Evolutionary conservation across 2,888 invertebrate species (phyloP).

Genomic region (Synanthedon formicaeformis): DNA sequence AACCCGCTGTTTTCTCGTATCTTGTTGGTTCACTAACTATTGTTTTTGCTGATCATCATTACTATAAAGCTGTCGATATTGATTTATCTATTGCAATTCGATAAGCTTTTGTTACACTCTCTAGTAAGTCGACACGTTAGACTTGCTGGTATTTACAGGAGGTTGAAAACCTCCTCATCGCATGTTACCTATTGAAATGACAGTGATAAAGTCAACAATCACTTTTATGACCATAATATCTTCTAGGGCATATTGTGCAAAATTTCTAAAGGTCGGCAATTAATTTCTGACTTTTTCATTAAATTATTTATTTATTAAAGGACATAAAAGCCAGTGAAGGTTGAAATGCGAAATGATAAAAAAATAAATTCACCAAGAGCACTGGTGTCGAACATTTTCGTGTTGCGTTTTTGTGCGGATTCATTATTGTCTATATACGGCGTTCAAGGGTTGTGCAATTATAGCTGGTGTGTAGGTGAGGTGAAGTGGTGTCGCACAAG

Average conservation of each 20-base stretch:
- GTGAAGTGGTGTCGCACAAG: not conserved
- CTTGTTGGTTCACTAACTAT: conserved; percentile 4
- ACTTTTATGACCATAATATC: no score
- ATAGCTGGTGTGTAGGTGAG: not conserved
- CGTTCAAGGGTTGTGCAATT: not conserved
- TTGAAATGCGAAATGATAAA: not conserved
- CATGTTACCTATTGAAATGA: no score
- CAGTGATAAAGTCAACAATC: no score
- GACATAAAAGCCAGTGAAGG: not conserved
- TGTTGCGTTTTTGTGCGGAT: not conserved
- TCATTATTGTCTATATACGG: not conserved
- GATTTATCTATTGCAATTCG: conserved; percentile 15
- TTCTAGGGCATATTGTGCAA: no score
- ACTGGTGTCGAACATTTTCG: not conserved
- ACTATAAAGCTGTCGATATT: conserved; percentile 30
- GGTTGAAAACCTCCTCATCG: not conserved
- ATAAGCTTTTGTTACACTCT: not conserved
- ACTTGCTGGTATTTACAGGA: not conserved
- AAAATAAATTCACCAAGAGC: not conserved
- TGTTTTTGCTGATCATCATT: conserved; percentile 25
- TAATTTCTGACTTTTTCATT: no score
- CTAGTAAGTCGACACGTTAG: not conserved
- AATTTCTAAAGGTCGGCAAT: no score
- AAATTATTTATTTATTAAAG: not conserved
- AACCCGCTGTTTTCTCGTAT: not conserved